Conservation (phyloP, 2,113 vertebrate genomes). For the Phyllopteryx taeniolatus region DNA sequence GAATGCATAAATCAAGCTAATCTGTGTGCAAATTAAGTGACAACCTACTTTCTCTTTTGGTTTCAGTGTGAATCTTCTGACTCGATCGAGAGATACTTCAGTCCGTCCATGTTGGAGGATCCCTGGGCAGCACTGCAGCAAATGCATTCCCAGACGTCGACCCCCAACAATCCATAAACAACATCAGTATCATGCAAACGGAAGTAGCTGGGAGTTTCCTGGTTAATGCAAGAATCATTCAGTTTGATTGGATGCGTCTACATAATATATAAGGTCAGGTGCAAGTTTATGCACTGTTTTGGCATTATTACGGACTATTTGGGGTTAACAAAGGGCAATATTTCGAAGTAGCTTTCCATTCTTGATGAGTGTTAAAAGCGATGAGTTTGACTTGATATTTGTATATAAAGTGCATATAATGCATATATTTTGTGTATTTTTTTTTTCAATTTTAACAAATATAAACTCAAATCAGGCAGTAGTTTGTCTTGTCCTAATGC, state of each 20-base stretch:
- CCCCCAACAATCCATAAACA: not conserved
- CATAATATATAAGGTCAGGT: not conserved
- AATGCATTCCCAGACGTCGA: not conserved
- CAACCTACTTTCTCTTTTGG: not conserved
- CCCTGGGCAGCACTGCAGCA: conserved; percentile 1
- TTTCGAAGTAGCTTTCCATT: not conserved
- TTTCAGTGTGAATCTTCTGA: not conserved
- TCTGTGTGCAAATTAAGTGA: not conserved
- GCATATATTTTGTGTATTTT: not conserved
- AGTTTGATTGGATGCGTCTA: not conserved
- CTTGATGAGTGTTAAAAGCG: not conserved
- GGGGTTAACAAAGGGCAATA: not conserved
- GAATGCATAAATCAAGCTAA: too few species aligned
- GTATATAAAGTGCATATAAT: not conserved
- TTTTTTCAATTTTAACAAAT: not conserved
- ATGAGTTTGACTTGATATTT: not conserved
- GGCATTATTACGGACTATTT: not conserved
- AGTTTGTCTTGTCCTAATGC: not conserved
- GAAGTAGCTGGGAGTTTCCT: not conserved
- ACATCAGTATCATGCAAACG: not conserved
- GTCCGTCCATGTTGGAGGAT: conserved; percentile 13
- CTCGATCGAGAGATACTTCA: conserved; percentile 1
- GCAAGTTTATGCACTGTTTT: not conserved
- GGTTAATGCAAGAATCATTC: not conserved
- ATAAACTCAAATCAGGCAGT: not conserved